Base-by-base conservation (phyloP, 2,797 vertebrate genomes). In the Myripristis murdjan region DNA sequence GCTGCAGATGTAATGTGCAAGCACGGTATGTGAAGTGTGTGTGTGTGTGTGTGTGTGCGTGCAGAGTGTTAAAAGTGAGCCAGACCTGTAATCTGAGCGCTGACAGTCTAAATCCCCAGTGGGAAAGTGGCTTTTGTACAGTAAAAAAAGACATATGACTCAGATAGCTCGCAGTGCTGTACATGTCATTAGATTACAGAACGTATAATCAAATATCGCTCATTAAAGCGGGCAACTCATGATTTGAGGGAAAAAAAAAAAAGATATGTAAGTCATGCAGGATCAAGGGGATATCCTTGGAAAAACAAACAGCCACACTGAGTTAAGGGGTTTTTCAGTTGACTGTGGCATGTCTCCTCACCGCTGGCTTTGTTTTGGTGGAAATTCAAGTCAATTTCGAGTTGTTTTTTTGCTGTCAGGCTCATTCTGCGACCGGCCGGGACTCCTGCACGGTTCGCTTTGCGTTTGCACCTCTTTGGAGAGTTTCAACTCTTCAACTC, bases 71-170 rank as follows among this genome's bases (percentile, higher is more conserved):
- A 84, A 84, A 84, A 78, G 70, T 70, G 81, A 82, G 83, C 64
- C 62, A 73, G 65, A 26, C 51, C 73, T 79, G 75, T 82, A 84
- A 86, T 69, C 67, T 73, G 78, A 89, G 76, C 71, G 75, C 74
- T 79, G 87, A 85, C 81, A 84, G 74, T 53, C 57, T 37, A 86
- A 83, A 85, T 88, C 87, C 75, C 54, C 28, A 18, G 68, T 51
- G 64, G 66, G 67, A 78, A 85, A 75, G 69, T 71, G 43, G 75
- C 73, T 82, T 91, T 87, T 83, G 70, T 65, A 62, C 56, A 62
- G 49, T 64, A 41, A 65, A 75, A 72, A 24, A 31, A 26, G 24
- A 58, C 63, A 64, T 70, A 73, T 75, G 75, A 79, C 59, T 46
- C 70, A 64, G 53, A 67, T 64, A 43, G 53, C 65, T 75, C 28